Evolutionary conservation across 2,113 vertebrate species (phyloP).

Genomic region (Pituophis catenifer): DNA sequence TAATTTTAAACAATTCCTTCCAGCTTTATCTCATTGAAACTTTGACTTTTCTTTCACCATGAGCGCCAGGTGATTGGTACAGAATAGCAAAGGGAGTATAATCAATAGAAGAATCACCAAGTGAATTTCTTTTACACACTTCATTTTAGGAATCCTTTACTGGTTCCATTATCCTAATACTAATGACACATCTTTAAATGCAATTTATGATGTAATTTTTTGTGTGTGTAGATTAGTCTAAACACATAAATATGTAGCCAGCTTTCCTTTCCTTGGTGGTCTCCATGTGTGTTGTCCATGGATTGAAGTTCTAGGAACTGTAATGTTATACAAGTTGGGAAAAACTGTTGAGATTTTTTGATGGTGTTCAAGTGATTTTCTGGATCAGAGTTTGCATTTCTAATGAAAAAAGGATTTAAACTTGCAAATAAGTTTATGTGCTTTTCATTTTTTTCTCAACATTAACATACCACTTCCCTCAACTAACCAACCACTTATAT

Average conservation of each 20-base stretch:
- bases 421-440: conserved; percentile 54
- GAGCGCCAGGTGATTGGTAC: not conserved
- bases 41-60: not conserved
- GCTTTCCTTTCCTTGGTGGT: not conserved
- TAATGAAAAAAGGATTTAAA: conserved; percentile 52
- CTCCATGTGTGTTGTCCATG: not conserved
- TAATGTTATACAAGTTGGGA: too few species aligned
- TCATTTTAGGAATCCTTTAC: not conserved
- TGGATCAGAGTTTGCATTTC: conserved; percentile 23
- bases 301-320: not conserved
- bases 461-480: conserved; percentile 57
- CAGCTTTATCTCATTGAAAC: not conserved
- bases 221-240: not conserved
- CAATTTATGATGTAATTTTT: not conserved
- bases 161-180: not conserved
- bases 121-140: not conserved
- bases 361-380: not conserved
- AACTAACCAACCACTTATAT: conserved; percentile 65
- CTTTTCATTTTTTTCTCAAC: conserved; percentile 61
- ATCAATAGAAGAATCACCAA: not conserved
- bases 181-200: not conserved
- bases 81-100: not conserved
- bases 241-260: not conserved
- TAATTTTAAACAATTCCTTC: not conserved
- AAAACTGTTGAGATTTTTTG: not conserved